Percentiles rank a stretch among this genome's conserved stretches.
Evolutionary conservation across 2,888 invertebrate genomes (phyloP).

Genomic region (Ernsta delagoae): DNA sequence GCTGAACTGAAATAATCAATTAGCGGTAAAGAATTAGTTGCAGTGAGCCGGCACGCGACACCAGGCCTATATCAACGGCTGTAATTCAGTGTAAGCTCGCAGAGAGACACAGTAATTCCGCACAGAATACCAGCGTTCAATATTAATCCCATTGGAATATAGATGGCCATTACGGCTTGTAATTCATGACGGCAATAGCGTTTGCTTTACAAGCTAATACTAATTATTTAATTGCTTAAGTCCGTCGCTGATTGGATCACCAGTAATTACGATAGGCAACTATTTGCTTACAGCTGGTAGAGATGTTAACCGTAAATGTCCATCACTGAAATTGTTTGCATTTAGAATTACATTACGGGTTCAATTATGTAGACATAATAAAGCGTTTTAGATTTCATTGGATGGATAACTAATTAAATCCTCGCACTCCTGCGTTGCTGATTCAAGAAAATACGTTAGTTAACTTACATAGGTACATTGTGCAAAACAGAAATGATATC

Average conservation of each 20-base stretch:
- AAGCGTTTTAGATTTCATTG: too few relatives aligned
- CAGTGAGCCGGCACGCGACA: slow-evolving; percentile 52
- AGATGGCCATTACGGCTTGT: slow-evolving; percentile 70
- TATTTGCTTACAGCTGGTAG: slow-evolving; percentile 29
- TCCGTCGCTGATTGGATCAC: slow-evolving; percentile 34
- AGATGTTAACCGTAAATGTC: slow-evolving; percentile 25
- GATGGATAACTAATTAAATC: too few relatives aligned
- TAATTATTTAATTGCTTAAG: slow-evolving; percentile 62
- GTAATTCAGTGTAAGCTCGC: slow-evolving; percentile 75
- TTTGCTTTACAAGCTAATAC: slow-evolving; percentile 57
- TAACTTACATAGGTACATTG: too few relatives aligned
- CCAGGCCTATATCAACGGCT: slow-evolving; percentile 64
- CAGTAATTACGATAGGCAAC: slow-evolving; percentile 31
- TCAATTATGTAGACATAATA: too few relatives aligned
- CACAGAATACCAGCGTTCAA: slow-evolving; percentile 76
- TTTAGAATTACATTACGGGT: slow-evolving; percentile 6
- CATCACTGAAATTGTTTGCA: slow-evolving; percentile 3
- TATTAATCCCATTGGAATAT: slow-evolving; percentile 80
- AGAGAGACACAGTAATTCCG: slow-evolving; percentile 74
- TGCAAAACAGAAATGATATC: too few relatives aligned
- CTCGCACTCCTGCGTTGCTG: too few relatives aligned
- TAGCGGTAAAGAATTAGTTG: slow-evolving; percentile 34
- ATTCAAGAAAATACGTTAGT: too few relatives aligned
- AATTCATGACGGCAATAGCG: slow-evolving; percentile 63
- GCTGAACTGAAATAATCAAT: slow-evolving; percentile 36